phyloP scores from a whole-genome alignment of 2,888 invertebrate genomes.

The Drosophila trichaetosa region DNA sequence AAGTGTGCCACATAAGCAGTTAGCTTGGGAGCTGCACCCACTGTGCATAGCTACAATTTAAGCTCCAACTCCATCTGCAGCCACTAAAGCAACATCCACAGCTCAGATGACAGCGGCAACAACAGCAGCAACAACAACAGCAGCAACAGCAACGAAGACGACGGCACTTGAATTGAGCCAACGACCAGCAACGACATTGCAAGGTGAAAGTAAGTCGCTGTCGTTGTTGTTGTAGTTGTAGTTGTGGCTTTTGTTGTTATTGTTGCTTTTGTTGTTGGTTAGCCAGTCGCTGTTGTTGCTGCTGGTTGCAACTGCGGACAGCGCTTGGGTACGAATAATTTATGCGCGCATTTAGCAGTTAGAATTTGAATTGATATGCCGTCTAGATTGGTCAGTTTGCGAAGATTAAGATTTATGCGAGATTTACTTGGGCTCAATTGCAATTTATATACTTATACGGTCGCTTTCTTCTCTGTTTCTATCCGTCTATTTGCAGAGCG shows the following conservation, averaged over 20 bases:
- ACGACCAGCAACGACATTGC: constrained; percentile 85
- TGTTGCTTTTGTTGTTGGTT: constrained; percentile 24
- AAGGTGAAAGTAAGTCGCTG: constrained; percentile 84
- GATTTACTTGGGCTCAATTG: constrained; percentile 63
- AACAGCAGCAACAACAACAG: background rate
- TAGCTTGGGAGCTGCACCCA: background rate
- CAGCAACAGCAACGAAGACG: constrained; percentile 21
- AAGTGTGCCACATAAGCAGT: background rate
- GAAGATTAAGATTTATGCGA: constrained; percentile 73
- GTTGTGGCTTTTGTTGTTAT: constrained; percentile 16
- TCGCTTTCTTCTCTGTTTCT: constrained; percentile 40
- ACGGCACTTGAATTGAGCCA: constrained; percentile 79
- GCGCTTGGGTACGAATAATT: constrained; percentile 45
- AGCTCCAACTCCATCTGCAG: constrained; percentile 2
- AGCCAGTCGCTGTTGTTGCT: constrained; percentile 23
- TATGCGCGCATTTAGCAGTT: constrained; percentile 66
- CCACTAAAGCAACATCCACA: constrained; percentile 35
- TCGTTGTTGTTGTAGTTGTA: constrained; percentile 51
- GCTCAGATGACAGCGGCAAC: constrained; percentile 60
- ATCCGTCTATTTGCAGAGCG: constrained; percentile 87
- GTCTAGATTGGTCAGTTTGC: constrained; percentile 46
- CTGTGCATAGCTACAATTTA: background rate
- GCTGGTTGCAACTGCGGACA: constrained; percentile 37
- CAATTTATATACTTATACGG: constrained; percentile 41
- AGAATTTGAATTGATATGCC: constrained; percentile 75